These are phyloP conservation scores for Pycnonotus jocosus DNA, from an alignment of 2,113 vertebrate genomes.

Conservation along the genomic window DNA sequence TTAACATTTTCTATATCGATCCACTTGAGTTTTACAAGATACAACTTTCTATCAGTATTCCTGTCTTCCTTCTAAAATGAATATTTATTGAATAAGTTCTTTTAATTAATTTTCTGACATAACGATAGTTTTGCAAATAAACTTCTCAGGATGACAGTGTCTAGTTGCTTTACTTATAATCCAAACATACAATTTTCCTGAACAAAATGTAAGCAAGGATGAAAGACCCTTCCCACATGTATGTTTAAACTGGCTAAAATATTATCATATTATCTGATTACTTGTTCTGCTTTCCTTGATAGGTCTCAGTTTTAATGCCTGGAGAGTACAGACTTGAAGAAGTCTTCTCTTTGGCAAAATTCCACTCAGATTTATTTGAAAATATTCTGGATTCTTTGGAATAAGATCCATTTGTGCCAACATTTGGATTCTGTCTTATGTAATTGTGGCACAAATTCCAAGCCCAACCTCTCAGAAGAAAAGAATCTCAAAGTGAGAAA, in stretches of 20 bases:
- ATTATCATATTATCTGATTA: accelerated
- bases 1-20: background rate
- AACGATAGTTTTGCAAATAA: background rate
- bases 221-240: background rate
- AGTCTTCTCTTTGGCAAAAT: background rate
- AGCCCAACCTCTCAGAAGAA: background rate
- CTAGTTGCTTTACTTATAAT: background rate
- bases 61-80: background rate
- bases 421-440: background rate
- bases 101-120: background rate
- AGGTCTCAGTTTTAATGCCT: background rate
- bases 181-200: background rate
- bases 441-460: background rate
- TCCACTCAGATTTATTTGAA: background rate
- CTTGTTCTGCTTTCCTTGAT: background rate
- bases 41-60: background rate
- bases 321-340: background rate
- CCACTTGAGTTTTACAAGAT: background rate
- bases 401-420: background rate
- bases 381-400: background rate
- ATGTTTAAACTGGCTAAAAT: background rate
- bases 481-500: background rate
- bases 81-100: background rate
- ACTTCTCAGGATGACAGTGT: background rate
- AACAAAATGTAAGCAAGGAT: background rate